Percentiles rank a stretch among this genome's conserved stretches.
These are phyloP conservation scores for Seira sanloemensis DNA, from an alignment of 2,888 invertebrate species.

Conservation along the genomic window DNA sequence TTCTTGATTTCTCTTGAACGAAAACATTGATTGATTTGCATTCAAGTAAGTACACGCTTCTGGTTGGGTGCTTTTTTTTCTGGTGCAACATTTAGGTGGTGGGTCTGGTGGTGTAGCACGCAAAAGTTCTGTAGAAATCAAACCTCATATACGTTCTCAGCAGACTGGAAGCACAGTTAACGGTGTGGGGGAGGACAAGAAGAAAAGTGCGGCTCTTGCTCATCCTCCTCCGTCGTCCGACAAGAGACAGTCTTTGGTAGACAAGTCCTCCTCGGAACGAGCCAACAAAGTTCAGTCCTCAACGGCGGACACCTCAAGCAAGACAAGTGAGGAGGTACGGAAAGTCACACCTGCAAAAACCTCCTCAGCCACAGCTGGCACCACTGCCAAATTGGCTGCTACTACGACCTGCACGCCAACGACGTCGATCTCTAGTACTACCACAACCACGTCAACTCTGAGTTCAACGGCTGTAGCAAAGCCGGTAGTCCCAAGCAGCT, in stretches of 20 bases:
- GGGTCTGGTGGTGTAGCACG: constrained; percentile 64
- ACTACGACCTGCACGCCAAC: constrained; percentile 31
- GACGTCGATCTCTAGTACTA: constrained; percentile 6
- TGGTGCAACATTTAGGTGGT: constrained; percentile 70
- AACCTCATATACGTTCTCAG: constrained; percentile 58
- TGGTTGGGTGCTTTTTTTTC: constrained; percentile 68
- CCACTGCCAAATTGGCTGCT: neutral
- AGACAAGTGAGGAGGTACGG: neutral
- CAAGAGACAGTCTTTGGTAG: constrained; percentile 50
- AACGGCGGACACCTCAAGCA: neutral
- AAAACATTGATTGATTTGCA: constrained; percentile 55
- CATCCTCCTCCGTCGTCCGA: constrained; percentile 21
- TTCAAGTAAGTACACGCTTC: constrained; percentile 56
- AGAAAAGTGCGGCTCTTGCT: constrained; percentile 19
- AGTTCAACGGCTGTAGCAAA: constrained; percentile 7
- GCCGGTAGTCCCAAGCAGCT: neutral
- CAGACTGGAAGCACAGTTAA: constrained; percentile 41
- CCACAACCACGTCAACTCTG: neutral
- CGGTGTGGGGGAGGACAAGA: constrained; percentile 53
- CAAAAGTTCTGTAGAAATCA: constrained; percentile 67
- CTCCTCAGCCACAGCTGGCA: neutral
- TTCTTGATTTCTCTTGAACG: neutral
- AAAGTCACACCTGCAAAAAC: neutral
- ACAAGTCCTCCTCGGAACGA: constrained; percentile 31
- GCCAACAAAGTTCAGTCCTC: constrained; percentile 17